Evolutionary conservation across 2,113 vertebrate species (phyloP).

Genomic region (Raja brachyura): DNA sequence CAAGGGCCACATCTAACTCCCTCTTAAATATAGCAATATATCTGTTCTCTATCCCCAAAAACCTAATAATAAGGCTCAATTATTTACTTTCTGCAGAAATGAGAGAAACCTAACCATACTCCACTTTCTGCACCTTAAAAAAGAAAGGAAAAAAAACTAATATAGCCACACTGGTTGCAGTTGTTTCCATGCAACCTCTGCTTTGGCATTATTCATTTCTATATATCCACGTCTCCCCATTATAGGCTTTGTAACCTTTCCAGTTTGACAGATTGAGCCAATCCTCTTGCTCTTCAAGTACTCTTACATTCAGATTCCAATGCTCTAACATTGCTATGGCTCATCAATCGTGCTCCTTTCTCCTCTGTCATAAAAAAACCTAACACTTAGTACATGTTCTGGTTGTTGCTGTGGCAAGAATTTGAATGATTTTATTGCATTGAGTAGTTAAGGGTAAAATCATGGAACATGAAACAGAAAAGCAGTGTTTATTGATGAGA

Average conservation of each 20-base stretch:
- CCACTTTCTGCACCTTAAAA: neutral
- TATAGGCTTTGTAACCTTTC: neutral
- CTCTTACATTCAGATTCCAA: neutral
- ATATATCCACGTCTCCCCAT: neutral
- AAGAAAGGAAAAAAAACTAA: neutral
- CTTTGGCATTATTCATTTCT: neutral
- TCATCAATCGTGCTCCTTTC: neutral
- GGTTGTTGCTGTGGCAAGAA: neutral
- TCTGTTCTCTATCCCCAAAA: neutral
- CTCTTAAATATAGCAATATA: too few species aligned
- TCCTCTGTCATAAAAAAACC: too few species aligned
- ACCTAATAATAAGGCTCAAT: neutral
- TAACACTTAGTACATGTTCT: neutral
- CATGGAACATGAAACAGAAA: neutral
- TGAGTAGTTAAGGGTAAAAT: neutral
- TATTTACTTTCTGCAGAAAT: neutral
- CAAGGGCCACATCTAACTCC: too few species aligned
- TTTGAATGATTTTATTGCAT: neutral
- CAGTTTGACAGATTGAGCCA: neutral
- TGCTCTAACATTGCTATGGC: neutral
- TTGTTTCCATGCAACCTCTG: neutral
- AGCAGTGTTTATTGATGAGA: neutral
- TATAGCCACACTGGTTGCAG: neutral
- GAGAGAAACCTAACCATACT: neutral
- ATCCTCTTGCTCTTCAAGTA: neutral